phyloP scores from a whole-genome alignment of 2,113 vertebrate species.

The Siniperca chuatsi region DNA sequence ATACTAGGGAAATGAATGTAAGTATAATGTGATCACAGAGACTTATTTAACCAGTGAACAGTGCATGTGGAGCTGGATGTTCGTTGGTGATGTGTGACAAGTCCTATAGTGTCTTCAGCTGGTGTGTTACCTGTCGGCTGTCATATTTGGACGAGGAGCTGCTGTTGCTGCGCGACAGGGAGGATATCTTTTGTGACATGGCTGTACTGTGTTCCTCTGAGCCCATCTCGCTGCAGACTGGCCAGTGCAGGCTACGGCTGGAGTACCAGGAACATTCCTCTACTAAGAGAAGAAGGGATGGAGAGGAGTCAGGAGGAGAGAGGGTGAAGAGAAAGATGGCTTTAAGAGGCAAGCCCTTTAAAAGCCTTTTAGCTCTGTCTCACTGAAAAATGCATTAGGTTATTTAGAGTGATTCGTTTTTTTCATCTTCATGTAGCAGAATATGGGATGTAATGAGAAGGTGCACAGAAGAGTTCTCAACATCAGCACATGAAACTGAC shows the following conservation, averaged over 20 bases:
- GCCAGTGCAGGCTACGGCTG: slow-evolving; percentile 37
- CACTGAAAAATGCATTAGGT: slow-evolving; percentile 68
- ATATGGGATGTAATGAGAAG: slow-evolving; percentile 29
- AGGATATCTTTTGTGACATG: slow-evolving; percentile 92
- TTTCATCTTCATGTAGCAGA: slow-evolving; percentile 27
- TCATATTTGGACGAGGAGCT: slow-evolving; percentile 96
- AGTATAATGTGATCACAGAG: not conserved
- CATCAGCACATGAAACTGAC: slow-evolving; percentile 24
- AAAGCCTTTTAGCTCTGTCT: slow-evolving; percentile 61
- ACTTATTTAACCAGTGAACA: not conserved
- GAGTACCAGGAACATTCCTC: slow-evolving; percentile 59
- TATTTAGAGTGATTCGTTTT: slow-evolving; percentile 55
- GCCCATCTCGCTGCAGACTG: slow-evolving; percentile 81
- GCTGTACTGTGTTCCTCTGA: slow-evolving; percentile 89
- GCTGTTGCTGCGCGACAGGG: slow-evolving; percentile 94
- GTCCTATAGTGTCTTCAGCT: not conserved
- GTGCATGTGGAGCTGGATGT: not conserved
- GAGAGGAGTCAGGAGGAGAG: slow-evolving; percentile 18
- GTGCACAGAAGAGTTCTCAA: slow-evolving; percentile 18
- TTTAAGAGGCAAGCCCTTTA: slow-evolving; percentile 50
- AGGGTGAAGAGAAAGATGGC: slow-evolving; percentile 34
- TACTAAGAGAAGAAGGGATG: slow-evolving; percentile 20
- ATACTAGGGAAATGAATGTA: not conserved
- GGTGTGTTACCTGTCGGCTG: slow-evolving; percentile 91
- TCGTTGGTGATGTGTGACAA: not conserved